These are phyloP conservation scores for Hassar affinis DNA, from an alignment of 2,113 vertebrate species.

Conservation along the genomic window DNA sequence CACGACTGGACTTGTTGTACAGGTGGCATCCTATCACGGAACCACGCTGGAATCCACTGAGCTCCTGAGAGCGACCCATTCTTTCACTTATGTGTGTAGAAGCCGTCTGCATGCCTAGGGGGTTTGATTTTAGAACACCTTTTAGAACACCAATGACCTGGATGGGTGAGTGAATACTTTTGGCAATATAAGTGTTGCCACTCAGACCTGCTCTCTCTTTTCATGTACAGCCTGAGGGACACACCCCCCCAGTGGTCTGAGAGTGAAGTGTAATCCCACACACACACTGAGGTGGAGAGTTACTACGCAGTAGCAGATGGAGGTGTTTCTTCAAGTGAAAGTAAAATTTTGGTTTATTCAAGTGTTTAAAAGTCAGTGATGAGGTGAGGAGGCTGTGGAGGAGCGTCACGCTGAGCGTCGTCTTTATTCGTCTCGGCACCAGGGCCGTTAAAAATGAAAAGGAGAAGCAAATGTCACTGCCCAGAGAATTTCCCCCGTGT, in stretches of 20 bases:
- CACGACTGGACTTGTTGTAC: no score
- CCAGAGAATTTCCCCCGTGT: slow-evolving; percentile 75
- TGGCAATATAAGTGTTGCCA: no score
- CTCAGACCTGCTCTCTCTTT: neutral
- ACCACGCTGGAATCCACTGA: no score
- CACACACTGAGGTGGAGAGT: slow-evolving; percentile 28
- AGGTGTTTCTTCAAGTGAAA: slow-evolving; percentile 76
- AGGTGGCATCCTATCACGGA: no score
- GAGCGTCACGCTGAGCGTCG: slow-evolving; percentile 60
- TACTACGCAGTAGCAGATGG: slow-evolving; percentile 16
- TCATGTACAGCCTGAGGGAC: neutral
- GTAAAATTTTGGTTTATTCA: slow-evolving; percentile 87
- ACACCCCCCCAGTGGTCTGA: neutral
- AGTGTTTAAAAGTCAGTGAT: slow-evolving; percentile 80
- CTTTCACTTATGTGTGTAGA: no score
- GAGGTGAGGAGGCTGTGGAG: neutral
- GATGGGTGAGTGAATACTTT: no score
- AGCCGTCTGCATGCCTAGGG: no score
- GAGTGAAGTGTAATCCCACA: neutral
- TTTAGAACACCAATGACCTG: no score
- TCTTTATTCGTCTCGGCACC: slow-evolving; percentile 92
- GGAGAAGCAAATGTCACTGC: slow-evolving; percentile 79
- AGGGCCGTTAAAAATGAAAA: slow-evolving; percentile 82
- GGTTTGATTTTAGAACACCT: no score
- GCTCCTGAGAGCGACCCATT: no score